These are phyloP conservation scores for Tachycineta bicolor DNA, from an alignment of 2,113 vertebrate species.

Conservation along the genomic window DNA sequence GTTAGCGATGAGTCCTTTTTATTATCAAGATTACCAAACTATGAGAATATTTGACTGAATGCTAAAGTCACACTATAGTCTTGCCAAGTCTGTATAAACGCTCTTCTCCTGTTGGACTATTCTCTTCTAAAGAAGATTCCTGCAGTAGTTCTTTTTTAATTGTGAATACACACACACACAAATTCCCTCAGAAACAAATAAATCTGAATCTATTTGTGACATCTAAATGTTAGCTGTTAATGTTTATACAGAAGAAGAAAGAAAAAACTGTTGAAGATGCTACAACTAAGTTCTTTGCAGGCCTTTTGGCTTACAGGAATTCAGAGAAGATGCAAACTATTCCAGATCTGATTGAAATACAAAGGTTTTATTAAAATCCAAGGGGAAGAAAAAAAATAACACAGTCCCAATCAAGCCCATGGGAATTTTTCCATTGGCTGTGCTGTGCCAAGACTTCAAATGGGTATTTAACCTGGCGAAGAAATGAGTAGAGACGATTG, in stretches of 20 bases:
- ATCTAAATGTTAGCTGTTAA: neutral
- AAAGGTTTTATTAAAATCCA: constrained; percentile 19
- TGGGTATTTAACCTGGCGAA: constrained; percentile 57
- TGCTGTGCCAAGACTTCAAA: constrained; percentile 41
- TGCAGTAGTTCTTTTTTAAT: neutral
- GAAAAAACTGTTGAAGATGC: neutral
- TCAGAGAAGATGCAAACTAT: neutral
- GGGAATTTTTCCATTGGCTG: constrained; percentile 40
- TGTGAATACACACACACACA: neutral
- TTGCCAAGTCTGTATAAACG: neutral
- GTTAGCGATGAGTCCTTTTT: neutral
- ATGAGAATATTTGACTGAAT: neutral
- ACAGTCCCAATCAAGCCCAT: neutral
- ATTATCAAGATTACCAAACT: neutral
- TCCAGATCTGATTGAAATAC: constrained; percentile 1
- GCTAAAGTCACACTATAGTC: neutral
- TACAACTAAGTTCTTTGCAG: neutral
- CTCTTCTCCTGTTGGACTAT: neutral
- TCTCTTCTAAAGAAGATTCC: neutral
- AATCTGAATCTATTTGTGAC: neutral
- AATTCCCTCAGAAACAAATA: neutral
- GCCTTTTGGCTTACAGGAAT: neutral
- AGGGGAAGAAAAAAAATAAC: fast-evolving
- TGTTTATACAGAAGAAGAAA: neutral
- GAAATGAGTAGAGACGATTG: constrained; percentile 50